Evolutionary conservation across 2,113 vertebrate genomes (phyloP).

Genomic region (Macquaria australasica): DNA sequence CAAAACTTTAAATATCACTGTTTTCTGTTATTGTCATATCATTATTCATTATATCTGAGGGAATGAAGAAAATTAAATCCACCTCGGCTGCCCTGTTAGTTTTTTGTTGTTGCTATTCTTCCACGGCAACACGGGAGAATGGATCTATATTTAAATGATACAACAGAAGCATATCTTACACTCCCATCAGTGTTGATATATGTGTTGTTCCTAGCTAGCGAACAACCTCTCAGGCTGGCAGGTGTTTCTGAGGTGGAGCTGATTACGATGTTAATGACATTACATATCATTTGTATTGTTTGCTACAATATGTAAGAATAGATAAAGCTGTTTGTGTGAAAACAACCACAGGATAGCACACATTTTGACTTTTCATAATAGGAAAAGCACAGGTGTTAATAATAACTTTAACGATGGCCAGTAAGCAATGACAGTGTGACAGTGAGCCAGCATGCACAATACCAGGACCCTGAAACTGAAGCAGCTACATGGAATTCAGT

Average conservation of each 20-base stretch:
- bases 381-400: too few relatives aligned
- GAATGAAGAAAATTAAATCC: constrained; percentile 6
- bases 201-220: not conserved
- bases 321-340: constrained; percentile 12
- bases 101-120: constrained; percentile 11
- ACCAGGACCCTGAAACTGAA: too few relatives aligned
- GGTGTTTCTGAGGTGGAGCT: not conserved
- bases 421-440: too few relatives aligned
- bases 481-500: too few relatives aligned
- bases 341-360: not conserved
- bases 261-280: not conserved
- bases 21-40: constrained; percentile 11
- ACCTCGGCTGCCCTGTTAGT: not conserved
- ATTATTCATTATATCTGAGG: constrained; percentile 6
- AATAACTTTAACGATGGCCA: too few relatives aligned
- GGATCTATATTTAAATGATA: constrained; percentile 37
- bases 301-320: constrained; percentile 4
- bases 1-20: not conserved
- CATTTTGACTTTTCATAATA: too few relatives aligned
- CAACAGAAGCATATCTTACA: not conserved
- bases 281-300: constrained; percentile 4
- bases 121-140: not conserved
- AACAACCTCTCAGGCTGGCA: constrained; percentile 4
- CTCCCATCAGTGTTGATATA: not conserved
- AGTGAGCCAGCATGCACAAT: too few relatives aligned